Conservation (phyloP, 2,113 vertebrate species). For the Ibidorhyncha struthersii region DNA sequence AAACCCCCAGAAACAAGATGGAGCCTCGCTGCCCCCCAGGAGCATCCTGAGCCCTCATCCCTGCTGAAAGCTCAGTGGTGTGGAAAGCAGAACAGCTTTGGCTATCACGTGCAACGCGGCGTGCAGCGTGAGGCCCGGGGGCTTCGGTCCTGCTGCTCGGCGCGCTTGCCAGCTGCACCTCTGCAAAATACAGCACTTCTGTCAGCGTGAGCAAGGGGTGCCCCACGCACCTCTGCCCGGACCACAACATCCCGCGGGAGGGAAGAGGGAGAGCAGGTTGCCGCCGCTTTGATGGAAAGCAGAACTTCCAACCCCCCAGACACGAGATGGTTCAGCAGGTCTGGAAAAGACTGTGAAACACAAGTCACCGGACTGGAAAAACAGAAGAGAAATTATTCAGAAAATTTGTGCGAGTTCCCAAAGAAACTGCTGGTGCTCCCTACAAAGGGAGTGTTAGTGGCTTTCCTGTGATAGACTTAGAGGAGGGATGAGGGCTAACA, state of each 20-base stretch:
- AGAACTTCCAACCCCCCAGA: neutral
- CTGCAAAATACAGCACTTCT: neutral
- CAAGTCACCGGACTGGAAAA: neutral
- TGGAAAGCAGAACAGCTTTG: neutral
- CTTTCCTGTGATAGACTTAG: neutral
- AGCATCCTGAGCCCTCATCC: neutral
- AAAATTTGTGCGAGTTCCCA: neutral
- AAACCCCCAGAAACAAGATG: neutral
- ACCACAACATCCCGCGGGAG: rapidly evolving
- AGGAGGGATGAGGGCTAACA: neutral
- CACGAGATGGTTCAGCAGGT: rapidly evolving
- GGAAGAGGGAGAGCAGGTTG: neutral
- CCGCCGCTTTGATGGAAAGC: rapidly evolving
- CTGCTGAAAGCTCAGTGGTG: neutral
- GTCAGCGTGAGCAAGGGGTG: neutral
- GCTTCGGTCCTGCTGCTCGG: neutral
- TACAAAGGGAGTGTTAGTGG: rapidly evolving
- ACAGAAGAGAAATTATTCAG: neutral
- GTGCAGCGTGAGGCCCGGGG: neutral
- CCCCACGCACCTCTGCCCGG: rapidly evolving
- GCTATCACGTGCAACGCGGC: neutral
- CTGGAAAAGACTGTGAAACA: neutral
- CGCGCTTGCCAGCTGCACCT: neutral
- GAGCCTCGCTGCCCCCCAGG: neutral
- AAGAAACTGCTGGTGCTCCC: neutral